Evolutionary conservation across 2,797 vertebrate species (phyloP).

Genomic region (Notoglanidium macrostoma): DNA sequence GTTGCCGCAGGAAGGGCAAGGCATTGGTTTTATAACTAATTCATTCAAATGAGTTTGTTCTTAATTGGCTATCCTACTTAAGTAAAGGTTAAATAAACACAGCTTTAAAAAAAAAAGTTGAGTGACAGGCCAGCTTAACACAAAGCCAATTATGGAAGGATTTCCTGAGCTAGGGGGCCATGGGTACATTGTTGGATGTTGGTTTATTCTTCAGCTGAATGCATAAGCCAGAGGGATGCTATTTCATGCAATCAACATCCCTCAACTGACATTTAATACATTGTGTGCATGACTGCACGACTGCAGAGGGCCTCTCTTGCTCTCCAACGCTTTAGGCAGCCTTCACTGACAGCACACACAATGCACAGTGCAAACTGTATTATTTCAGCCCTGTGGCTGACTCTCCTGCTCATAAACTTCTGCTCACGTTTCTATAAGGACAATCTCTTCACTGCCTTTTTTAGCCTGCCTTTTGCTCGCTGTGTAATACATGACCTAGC

Average conservation of each 20-base stretch:
- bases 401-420: slow-evolving; percentile 29
- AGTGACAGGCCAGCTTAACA: neutral
- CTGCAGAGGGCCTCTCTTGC: slow-evolving; percentile 35
- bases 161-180: slow-evolving; percentile 20
- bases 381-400: slow-evolving; percentile 46
- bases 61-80: slow-evolving; percentile 33
- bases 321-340: slow-evolving; percentile 45
- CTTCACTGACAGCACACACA: slow-evolving; percentile 42
- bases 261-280: slow-evolving; percentile 59
- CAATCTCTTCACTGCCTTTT: slow-evolving; percentile 9
- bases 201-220: slow-evolving; percentile 47
- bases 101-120: neutral
- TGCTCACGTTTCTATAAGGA: slow-evolving; percentile 32
- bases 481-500: neutral
- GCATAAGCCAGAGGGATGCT: slow-evolving; percentile 50
- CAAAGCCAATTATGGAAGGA: slow-evolving; percentile 19
- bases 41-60: slow-evolving; percentile 33
- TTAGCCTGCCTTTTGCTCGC: neutral
- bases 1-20: slow-evolving; percentile 19
- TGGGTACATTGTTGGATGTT: slow-evolving; percentile 26
- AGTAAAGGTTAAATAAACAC: slow-evolving; percentile 36
- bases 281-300: slow-evolving; percentile 43
- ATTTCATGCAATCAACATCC: slow-evolving; percentile 55
- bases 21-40: slow-evolving; percentile 19
- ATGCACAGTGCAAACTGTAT: slow-evolving; percentile 41